phyloP scores from a whole-genome alignment of 1,140 invertebrate species.

The Aphelinus atriplicis region DNA sequence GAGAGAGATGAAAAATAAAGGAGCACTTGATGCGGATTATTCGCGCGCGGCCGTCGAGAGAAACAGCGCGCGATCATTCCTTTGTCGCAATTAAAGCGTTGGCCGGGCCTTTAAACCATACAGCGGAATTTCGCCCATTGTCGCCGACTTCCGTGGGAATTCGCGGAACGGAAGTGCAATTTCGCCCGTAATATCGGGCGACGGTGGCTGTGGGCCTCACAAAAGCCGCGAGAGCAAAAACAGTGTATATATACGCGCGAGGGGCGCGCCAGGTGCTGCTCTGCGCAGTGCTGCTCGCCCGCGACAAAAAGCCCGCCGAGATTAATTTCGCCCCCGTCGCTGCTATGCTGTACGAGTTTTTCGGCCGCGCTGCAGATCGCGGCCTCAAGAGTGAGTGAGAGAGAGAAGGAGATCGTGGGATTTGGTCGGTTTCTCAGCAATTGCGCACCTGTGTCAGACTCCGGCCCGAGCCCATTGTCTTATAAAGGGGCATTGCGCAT shows the following conservation, averaged over 20 bases:
- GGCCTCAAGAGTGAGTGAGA: too few species aligned
- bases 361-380: too few species aligned
- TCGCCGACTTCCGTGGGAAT: constrained; percentile 63
- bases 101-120: too few species aligned
- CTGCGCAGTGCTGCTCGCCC: too few species aligned
- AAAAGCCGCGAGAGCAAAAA: neutral
- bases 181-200: constrained; percentile 42
- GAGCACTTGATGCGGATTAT: too few species aligned
- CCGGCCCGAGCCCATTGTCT: too few species aligned
- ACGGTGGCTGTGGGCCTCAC: neutral
- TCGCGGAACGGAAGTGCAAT: constrained; percentile 64
- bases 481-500: constrained; percentile 1
- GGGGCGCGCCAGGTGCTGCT: too few species aligned
- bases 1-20: too few species aligned
- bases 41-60: neutral
- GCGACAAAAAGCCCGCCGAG: too few species aligned
- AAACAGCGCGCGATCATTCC: neutral
- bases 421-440: constrained; percentile 26
- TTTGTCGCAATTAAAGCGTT: neutral
- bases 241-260: too few species aligned
- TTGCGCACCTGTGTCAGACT: constrained; percentile 7
- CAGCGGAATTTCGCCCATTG: constrained; percentile 37
- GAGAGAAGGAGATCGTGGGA: constrained; percentile 4
- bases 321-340: constrained; percentile 20
- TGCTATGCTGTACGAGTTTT: too few species aligned